Percentiles rank a stretch among this genome's conserved stretches.
These are phyloP conservation scores for Trachelus tabidus DNA, from an alignment of 2,888 invertebrate genomes.

Conservation along the genomic window DNA sequence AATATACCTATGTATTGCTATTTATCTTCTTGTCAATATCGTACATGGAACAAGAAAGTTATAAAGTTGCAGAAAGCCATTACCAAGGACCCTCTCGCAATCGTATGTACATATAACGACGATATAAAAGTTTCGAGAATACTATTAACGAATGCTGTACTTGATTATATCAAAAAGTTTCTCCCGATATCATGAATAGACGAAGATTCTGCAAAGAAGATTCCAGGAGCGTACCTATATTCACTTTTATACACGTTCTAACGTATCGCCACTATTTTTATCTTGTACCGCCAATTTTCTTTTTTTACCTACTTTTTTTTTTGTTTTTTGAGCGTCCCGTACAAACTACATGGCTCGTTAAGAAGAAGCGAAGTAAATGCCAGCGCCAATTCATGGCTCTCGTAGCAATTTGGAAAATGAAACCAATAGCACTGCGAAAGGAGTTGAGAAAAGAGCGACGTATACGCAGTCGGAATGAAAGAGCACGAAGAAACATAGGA, in stretches of 20 bases:
- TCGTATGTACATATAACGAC: background rate
- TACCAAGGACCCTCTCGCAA: background rate
- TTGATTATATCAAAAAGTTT: background rate
- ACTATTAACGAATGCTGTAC: background rate
- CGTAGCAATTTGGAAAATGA: constrained; percentile 2
- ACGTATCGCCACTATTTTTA: background rate
- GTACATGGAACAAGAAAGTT: background rate
- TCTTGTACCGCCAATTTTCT: constrained; percentile 14
- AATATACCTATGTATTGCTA: background rate
- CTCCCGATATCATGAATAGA: background rate
- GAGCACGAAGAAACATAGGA: constrained; percentile 39
- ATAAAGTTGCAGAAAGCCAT: background rate
- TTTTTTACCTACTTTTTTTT: constrained; percentile 14
- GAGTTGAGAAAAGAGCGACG: constrained; percentile 28
- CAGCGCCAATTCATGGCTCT: background rate
- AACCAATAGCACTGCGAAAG: background rate
- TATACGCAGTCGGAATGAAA: constrained; percentile 20
- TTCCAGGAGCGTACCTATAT: background rate
- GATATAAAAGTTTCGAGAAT: background rate
- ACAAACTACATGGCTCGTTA: background rate
- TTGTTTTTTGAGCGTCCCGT: constrained; percentile 15
- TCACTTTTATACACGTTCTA: background rate
- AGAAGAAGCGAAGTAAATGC: constrained; percentile 4
- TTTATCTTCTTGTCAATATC: background rate
- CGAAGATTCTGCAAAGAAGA: background rate